Evolutionary conservation across 2,888 invertebrate species (phyloP), one percentile per base, ranked within the genome.

Genomic region (Idaea biselata): DNA sequence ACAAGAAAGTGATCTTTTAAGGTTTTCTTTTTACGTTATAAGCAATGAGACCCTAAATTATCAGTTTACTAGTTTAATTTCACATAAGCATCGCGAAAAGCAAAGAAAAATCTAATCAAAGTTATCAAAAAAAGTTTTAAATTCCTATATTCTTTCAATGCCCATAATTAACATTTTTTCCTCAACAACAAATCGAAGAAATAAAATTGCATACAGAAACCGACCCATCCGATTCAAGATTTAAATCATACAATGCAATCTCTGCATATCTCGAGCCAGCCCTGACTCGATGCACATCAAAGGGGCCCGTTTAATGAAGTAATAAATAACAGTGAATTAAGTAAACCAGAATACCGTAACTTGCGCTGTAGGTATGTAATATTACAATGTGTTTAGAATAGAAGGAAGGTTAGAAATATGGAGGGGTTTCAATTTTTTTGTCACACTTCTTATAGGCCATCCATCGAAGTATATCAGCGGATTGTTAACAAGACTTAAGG

Each of bases 281-380:
- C 77, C 74, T 78, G 58, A n/a, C 60, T 60, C 61, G 66, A 68
- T 69, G 68, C 66, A 80, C 74, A 79, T 83, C 80, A 83, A 80
- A 83, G 80, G 78, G 73, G 69, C 67, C 68, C 25, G 65, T 72
- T 70, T 78, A 80, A 81, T 81, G 80, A 81, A 81, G 81, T 78
- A 78, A 76, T 79, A 79, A 78, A 79, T 75, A 76, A 66, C 68
- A 61, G 61, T 62, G 60, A 58, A 44, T 11, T 44, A 44, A 44
- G 44, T 44, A 44, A 44, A 44, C 44, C 44, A 44, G 44, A 44
- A 44, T 44, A 44, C 44, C 44, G 44, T 44, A 14, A 44, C 44
- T 44, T 44, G 11, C 44, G 44, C 44, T 44, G 14, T n/a, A n/a
- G n/a, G n/a, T n/a, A n/a, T n/a, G n/a, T 1, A 25, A 25, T 25